Evolutionary conservation across 1,140 invertebrate species (phyloP).

Genomic region (Scaptomyza pallida): DNA sequence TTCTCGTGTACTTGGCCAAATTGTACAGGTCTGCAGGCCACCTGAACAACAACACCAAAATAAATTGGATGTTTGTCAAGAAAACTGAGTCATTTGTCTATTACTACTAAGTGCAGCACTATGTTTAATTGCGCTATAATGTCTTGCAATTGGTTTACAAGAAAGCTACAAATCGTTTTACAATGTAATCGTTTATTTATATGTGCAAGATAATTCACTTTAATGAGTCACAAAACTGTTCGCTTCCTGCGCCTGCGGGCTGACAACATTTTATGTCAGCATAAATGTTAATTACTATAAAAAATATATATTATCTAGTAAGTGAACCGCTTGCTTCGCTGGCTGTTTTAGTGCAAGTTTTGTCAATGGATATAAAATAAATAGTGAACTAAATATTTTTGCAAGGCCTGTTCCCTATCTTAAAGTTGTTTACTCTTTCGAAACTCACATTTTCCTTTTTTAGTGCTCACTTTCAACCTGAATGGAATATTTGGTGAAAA

Average conservation of each 20-base stretch:
- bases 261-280: slow-evolving; percentile 37
- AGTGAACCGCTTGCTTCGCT: background rate
- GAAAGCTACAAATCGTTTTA: slow-evolving; percentile 11
- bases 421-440: too few relatives aligned
- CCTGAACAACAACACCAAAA: slow-evolving; percentile 26
- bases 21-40: slow-evolving; percentile 63
- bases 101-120: slow-evolving; percentile 43
- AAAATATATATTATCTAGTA: slow-evolving; percentile 23
- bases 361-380: too few relatives aligned
- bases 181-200: background rate
- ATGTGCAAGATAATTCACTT: slow-evolving; percentile 23
- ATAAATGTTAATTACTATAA: slow-evolving; percentile 44
- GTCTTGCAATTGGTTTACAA: slow-evolving; percentile 32
- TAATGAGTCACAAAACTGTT: slow-evolving; percentile 70
- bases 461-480: too few relatives aligned
- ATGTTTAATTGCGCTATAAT: slow-evolving; percentile 46
- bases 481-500: too few relatives aligned
- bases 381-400: too few relatives aligned
- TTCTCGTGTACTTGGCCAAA: slow-evolving; percentile 50
- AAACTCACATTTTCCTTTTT: too few relatives aligned
- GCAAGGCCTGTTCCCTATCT: too few relatives aligned
- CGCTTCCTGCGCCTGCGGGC: slow-evolving; percentile 36
- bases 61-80: slow-evolving; percentile 55
- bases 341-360: too few relatives aligned
- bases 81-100: slow-evolving; percentile 62